phyloP scores from a whole-genome alignment of 2,113 vertebrate genomes.

The Oryzias curvinotus region DNA sequence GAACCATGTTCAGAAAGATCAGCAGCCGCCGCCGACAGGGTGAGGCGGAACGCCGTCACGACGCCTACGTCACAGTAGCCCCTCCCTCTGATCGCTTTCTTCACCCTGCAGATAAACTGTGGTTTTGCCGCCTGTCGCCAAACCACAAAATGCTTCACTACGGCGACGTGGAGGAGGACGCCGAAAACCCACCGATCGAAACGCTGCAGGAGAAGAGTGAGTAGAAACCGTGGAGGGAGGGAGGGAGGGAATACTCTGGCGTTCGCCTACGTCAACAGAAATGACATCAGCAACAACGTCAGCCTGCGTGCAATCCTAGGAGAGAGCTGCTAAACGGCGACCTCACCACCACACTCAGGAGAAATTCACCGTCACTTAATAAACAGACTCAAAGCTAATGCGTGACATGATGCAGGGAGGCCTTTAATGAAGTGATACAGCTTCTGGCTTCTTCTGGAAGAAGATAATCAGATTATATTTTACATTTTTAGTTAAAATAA shows the following conservation, averaged over 20 bases:
- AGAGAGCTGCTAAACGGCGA: too few relatives aligned
- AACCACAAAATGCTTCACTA: slow-evolving; percentile 98
- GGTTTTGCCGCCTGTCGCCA: slow-evolving; percentile 95
- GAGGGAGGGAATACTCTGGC: neutral
- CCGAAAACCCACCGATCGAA: slow-evolving; percentile 80
- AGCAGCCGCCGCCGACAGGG: slow-evolving; percentile 94
- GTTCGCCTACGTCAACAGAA: neutral
- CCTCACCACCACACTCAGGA: too few relatives aligned
- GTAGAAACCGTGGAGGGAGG: slow-evolving; percentile 29
- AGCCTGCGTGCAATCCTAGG: too few relatives aligned
- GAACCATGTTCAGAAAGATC: slow-evolving; percentile 93
- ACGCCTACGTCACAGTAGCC: neutral
- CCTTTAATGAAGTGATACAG: too few relatives aligned
- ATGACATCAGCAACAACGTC: too few relatives aligned
- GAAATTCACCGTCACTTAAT: too few relatives aligned
- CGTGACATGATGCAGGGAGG: too few relatives aligned
- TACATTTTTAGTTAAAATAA: too few relatives aligned
- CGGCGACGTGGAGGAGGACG: slow-evolving; percentile 87
- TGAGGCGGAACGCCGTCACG: slow-evolving; percentile 34
- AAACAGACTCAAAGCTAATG: too few relatives aligned
- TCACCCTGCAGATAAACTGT: slow-evolving; percentile 85
- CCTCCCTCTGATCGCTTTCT: neutral
- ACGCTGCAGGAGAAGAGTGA: slow-evolving; percentile 89
- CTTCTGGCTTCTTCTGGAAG: too few relatives aligned
- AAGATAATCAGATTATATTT: too few relatives aligned